Percentiles rank a stretch among this genome's conserved stretches.
phyloP scores from a whole-genome alignment of 1,140 invertebrate species.

The Thrips palmi region DNA sequence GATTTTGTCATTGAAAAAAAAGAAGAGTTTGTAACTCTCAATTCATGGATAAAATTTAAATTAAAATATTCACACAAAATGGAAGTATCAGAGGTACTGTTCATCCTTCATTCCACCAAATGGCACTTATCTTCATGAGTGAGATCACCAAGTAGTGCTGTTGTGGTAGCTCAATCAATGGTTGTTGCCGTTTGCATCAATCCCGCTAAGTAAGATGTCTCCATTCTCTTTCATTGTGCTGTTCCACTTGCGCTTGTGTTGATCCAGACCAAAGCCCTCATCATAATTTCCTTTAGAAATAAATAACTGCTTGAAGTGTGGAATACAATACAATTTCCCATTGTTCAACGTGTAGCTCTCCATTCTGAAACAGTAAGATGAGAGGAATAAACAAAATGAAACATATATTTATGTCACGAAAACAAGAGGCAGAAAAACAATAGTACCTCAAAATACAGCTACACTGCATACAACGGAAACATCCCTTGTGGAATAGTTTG shows the following conservation, averaged over 20 bases:
- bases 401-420: neutral
- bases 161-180: too few species aligned
- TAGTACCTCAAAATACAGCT: constrained; percentile 50
- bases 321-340: constrained; percentile 54
- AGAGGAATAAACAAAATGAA: neutral
- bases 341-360: constrained; percentile 58
- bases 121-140: too few species aligned
- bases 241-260: constrained; percentile 45
- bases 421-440: neutral
- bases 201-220: too few species aligned
- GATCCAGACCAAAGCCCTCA: constrained; percentile 50
- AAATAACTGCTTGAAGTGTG: constrained; percentile 66
- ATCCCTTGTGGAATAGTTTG: constrained; percentile 54
- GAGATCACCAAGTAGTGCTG: too few species aligned
- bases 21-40: too few species aligned
- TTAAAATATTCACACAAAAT: too few species aligned
- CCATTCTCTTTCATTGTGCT: too few species aligned
- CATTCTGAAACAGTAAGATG: constrained; percentile 35
- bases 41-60: too few species aligned
- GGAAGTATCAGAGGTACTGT: too few species aligned
- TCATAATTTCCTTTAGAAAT: constrained; percentile 73
- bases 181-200: too few species aligned
- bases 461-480: constrained; percentile 65
- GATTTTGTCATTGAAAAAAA: too few species aligned
- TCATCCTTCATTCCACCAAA: too few species aligned